A percentile compares a stretch with the other conserved stretches of the same genome.
These are phyloP conservation scores for Cylloceria caligata DNA, from an alignment of 2,888 invertebrate genomes.

Conservation along the genomic window DNA sequence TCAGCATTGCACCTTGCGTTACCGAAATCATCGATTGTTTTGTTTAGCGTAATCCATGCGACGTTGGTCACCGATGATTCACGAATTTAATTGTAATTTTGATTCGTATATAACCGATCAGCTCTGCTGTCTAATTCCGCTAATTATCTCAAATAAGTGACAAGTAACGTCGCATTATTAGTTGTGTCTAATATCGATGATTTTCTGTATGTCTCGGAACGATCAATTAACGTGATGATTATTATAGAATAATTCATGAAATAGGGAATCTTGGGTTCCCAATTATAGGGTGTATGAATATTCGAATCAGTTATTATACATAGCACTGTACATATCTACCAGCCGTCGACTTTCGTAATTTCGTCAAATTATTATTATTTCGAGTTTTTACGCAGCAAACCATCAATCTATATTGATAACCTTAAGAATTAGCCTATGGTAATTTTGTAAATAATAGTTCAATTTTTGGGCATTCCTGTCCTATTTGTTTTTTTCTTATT, in stretches of 20 bases:
- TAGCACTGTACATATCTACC: constrained; percentile 65
- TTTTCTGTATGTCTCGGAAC: constrained; percentile 55
- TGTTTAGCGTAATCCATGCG: not conserved
- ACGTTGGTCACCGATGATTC: constrained; percentile 10
- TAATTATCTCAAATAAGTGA: constrained; percentile 43
- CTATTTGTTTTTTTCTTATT: constrained; percentile 50
- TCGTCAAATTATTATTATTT: constrained; percentile 53
- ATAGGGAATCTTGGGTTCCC: constrained; percentile 52
- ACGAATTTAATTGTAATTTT: constrained; percentile 15
- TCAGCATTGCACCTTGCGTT: constrained; percentile 13
- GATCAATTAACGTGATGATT: constrained; percentile 55
- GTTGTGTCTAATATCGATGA: constrained; percentile 59
- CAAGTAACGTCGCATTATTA: constrained; percentile 49
- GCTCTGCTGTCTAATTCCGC: constrained; percentile 20
- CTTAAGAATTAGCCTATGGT: constrained; percentile 46
- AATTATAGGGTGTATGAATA: constrained; percentile 48
- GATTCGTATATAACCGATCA: constrained; percentile 40
- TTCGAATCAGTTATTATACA: constrained; percentile 42
- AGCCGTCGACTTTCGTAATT: constrained; percentile 42
- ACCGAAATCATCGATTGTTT: constrained; percentile 35
- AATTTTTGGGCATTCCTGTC: constrained; percentile 47
- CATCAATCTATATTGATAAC: constrained; percentile 47
- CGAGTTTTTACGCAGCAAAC: constrained; percentile 52
- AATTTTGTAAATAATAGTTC: constrained; percentile 69
- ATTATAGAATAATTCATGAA: constrained; percentile 51